phyloP scores from a whole-genome alignment of 2,113 vertebrate genomes.

The Sebastes schlegelii region DNA sequence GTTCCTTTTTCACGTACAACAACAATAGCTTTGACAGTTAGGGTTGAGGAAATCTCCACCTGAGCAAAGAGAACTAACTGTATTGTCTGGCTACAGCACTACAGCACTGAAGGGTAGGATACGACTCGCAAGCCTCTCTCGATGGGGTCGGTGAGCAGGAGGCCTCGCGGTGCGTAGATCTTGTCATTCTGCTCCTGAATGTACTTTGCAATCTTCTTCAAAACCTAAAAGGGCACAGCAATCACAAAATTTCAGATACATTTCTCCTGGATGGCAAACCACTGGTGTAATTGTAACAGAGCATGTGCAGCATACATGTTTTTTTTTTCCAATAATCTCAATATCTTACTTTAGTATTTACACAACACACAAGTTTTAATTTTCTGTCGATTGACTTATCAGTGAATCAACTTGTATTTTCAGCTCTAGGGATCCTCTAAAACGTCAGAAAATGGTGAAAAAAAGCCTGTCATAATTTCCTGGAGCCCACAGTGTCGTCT shows the following conservation, averaged over 20 bases:
- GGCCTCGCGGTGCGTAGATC: conserved; percentile 92
- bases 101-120: conserved; percentile 83
- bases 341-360: no score
- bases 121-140: conserved; percentile 96
- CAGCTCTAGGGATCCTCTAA: no score
- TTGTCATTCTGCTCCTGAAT: conserved; percentile 99
- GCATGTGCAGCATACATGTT: no score
- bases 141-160: conserved; percentile 95
- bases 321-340: no score
- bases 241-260: neutral
- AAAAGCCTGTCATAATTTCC: no score
- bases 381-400: no score
- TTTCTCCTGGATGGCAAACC: neutral
- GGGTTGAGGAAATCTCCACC: neutral
- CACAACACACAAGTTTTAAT: no score
- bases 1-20: conserved; percentile 5
- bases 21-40: neutral
- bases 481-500: no score
- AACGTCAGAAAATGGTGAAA: no score
- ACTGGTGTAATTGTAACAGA: no score
- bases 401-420: no score
- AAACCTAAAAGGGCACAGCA: conserved; percentile 82
- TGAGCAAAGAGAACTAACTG: neutral
- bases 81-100: neutral
- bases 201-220: conserved; percentile 96